phyloP scores from a whole-genome alignment of 2,113 vertebrate species.

The Cyprinus carpio region DNA sequence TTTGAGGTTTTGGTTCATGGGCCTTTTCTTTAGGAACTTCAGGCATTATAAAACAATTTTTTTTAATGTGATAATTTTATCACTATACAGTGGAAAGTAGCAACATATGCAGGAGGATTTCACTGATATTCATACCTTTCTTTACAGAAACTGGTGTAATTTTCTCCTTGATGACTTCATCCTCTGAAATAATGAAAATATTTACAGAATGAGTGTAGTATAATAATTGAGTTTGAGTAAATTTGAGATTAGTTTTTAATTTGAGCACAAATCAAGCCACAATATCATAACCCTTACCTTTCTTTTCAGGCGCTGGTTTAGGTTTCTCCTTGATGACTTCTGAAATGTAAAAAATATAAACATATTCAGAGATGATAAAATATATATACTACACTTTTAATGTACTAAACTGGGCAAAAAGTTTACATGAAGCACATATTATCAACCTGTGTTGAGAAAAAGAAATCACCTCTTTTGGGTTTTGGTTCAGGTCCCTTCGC shows the following conservation, averaged over 20 bases:
- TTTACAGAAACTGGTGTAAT: background rate
- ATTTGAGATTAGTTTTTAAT: background rate
- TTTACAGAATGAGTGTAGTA: background rate
- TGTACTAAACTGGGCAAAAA: background rate
- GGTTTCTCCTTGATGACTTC: background rate
- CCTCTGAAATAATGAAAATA: background rate
- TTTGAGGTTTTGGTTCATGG: background rate
- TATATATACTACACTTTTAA: background rate
- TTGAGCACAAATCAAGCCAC: background rate
- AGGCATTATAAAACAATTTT: too few species aligned
- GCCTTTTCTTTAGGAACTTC: too few species aligned
- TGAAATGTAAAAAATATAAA: background rate
- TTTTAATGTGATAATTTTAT: too few species aligned
- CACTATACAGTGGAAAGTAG: too few species aligned
- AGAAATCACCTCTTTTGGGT: background rate
- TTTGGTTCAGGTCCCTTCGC: constrained; percentile 22
- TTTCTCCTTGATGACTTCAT: background rate
- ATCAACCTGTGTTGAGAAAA: background rate
- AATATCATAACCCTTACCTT: background rate
- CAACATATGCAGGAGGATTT: background rate
- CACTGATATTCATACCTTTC: constrained; percentile 3
- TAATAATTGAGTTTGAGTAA: background rate
- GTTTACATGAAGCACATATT: background rate
- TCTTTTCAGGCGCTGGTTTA: background rate
- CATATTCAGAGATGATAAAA: background rate